phyloP scores from a whole-genome alignment of 2,113 vertebrate genomes.

The Macrotus californicus region DNA sequence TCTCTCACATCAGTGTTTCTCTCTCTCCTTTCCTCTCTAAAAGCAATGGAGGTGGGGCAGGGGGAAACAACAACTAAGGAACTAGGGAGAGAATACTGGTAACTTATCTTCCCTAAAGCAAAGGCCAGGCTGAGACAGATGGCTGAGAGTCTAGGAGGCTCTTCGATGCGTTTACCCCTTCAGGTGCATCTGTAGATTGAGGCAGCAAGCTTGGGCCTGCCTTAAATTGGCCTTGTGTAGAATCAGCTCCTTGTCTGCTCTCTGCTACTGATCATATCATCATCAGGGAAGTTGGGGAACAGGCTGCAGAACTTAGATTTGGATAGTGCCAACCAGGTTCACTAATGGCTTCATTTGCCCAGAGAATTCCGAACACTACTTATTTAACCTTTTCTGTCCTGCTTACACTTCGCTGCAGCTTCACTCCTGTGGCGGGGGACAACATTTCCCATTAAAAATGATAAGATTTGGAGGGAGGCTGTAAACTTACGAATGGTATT shows the following conservation, averaged over 20 bases:
- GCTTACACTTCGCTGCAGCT: background rate
- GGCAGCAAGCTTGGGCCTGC: background rate
- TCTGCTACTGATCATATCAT: background rate
- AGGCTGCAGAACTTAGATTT: background rate
- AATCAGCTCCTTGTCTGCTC: background rate
- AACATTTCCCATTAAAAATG: background rate
- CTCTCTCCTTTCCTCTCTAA: too few species aligned
- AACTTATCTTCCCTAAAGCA: background rate
- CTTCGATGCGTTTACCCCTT: background rate
- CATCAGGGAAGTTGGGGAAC: fast-evolving
- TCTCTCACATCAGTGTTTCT: too few species aligned
- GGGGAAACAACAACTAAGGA: background rate
- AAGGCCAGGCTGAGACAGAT: background rate
- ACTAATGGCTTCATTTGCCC: background rate
- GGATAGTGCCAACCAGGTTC: background rate
- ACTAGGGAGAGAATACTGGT: background rate
- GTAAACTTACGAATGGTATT: background rate
- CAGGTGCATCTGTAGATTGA: background rate
- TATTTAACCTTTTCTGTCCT: background rate
- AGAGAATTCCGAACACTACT: background rate
- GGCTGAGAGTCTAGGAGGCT: background rate
- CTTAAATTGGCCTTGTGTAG: background rate
- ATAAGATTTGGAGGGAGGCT: background rate
- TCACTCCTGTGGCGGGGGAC: background rate
- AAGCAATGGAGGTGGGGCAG: too few species aligned